Evolutionary conservation across 2,797 vertebrate species (phyloP), one percentile per base, ranked within the genome.

Genomic region (Molossus alvarezi): DNA sequence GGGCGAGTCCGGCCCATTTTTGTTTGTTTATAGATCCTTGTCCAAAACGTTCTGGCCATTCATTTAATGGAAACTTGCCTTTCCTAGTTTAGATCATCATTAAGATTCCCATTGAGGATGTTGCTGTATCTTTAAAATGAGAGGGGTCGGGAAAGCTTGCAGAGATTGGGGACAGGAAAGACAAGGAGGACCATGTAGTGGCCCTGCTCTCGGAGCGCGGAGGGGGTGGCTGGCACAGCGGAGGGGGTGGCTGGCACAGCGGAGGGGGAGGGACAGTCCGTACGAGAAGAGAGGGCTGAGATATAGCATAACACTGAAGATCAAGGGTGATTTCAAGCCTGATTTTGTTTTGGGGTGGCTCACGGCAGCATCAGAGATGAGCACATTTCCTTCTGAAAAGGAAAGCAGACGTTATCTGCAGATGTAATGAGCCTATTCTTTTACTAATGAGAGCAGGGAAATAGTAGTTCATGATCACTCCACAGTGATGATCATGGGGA

Each of bases 371-470:
- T 82, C 29, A 58, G 9, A 93, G 72, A 69, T 45, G 72, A 90
- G 20, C 18, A 37, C 33, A 29, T 90, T 91, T 86, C 79, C 80
- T 87, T 72, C 33, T 45, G 55, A 76, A 87, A 88, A 90, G 12
- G 20, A 77, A 76, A 69, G 6, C 13, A 80, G 20, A 23, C 18
- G 71, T 58, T 55, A 45, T 76, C n/a, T 90, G 80, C 37, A 13
- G 90, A 51, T 48, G 10, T 27, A 83, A 80, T 62, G 13, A 60
- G 8, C 13, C 62, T 67, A 5, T 64, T 67, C 29, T 83, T 75
- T 95, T 60, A 65, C 1, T 82, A 75, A 73, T 60, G 72, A 57
- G 75, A 41, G 37, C 77, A 87, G 71, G 82, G 51, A 62, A 51
- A 60, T 51, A 48, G 14, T n/a, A 1, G 14, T 64, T 73, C 27